Evolutionary conservation across 1,140 invertebrate genomes (phyloP).

Genomic region (Leptoteleia sp.): DNA sequence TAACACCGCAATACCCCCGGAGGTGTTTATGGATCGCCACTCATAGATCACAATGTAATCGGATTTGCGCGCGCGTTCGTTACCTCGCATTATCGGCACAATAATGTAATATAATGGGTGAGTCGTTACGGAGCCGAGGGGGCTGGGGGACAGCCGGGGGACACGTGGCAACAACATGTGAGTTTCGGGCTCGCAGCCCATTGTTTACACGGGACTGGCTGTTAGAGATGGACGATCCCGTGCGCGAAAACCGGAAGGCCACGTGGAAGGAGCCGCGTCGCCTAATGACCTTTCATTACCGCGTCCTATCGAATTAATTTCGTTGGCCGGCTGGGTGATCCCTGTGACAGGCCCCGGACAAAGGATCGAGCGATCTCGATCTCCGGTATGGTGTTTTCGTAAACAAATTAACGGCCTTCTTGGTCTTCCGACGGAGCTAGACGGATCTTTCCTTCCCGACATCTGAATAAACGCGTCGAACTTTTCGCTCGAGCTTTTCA

Average conservation of each 20-base stretch:
- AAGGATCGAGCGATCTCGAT: no score
- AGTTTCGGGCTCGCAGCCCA: slow-evolving; percentile 26
- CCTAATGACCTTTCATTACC: slow-evolving; percentile 61
- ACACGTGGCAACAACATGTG: slow-evolving; percentile 62
- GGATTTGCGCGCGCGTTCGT: slow-evolving; percentile 39
- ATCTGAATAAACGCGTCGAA: slow-evolving; percentile 32
- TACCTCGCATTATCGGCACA: slow-evolving; percentile 31
- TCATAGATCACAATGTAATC: slow-evolving; percentile 60
- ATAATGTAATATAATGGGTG: no score
- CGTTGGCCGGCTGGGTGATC: slow-evolving; percentile 2
- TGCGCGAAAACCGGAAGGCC: slow-evolving; percentile 45
- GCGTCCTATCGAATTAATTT: slow-evolving; percentile 66
- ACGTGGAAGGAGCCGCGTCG: slow-evolving; percentile 28
- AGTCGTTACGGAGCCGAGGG: no score
- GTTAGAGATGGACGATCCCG: slow-evolving; percentile 8
- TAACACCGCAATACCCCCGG: slow-evolving; percentile 27
- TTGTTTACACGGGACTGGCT: slow-evolving; percentile 53
- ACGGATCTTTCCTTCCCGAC: neutral
- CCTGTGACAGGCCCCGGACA: no score
- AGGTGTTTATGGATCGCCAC: slow-evolving; percentile 41
- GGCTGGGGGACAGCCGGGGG: no score
- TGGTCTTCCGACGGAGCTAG: no score
- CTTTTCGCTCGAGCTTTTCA: no score
- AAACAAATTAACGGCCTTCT: no score
- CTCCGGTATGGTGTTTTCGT: no score